These are phyloP conservation scores for Diabrotica virgifera DNA, from an alignment of 1,140 invertebrate genomes.

Conservation along the genomic window DNA sequence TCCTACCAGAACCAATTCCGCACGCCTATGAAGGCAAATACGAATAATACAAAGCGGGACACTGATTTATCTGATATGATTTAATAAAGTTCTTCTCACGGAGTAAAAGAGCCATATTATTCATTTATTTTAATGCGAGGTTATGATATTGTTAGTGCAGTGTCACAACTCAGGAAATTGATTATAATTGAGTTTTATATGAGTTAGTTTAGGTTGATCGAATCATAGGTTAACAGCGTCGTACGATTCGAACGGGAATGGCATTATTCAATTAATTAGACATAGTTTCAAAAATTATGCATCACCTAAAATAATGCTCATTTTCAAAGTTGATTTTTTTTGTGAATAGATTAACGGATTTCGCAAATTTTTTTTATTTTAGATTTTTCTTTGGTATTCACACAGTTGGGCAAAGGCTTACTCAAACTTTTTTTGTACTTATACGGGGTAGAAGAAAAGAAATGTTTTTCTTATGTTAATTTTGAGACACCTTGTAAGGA, in stretches of 20 bases:
- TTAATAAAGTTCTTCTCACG: conserved; percentile 2
- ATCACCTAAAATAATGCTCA: too few relatives aligned
- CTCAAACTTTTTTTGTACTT: too few relatives aligned
- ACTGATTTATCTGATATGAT: not conserved
- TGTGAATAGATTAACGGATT: too few relatives aligned
- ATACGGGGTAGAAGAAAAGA: too few relatives aligned
- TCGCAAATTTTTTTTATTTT: too few relatives aligned
- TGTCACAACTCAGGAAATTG: conserved; percentile 2
- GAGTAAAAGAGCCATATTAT: not conserved
- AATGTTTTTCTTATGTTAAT: too few relatives aligned
- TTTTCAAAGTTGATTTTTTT: too few relatives aligned
- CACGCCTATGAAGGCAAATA: not conserved
- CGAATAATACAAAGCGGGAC: not conserved
- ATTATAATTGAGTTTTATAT: not conserved
- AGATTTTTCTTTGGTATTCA: too few relatives aligned
- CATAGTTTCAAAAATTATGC: too few relatives aligned
- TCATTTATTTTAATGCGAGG: conserved; percentile 2
- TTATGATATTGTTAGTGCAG: conserved; percentile 2
- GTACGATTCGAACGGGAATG: not conserved
- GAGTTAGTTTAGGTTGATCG: not conserved
- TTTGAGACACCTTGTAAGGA: too few relatives aligned
- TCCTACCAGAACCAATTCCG: not conserved
- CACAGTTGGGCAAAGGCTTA: too few relatives aligned
- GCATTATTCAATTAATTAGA: too few relatives aligned
- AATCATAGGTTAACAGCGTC: not conserved